These are phyloP conservation scores for Hylyphantes graminicola DNA, from an alignment of 1,140 invertebrate genomes.

Conservation along the genomic window DNA sequence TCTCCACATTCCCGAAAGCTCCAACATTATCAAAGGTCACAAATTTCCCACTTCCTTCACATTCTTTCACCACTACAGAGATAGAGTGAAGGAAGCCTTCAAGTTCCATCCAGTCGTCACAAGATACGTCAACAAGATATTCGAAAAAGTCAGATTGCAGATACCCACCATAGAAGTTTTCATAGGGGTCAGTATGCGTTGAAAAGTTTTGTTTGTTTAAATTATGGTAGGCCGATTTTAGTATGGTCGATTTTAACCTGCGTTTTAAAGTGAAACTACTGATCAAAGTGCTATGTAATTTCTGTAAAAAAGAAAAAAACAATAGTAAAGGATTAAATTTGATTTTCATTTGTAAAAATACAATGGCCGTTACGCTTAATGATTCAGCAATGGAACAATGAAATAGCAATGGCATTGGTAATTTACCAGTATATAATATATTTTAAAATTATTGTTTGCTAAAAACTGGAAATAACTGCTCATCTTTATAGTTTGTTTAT, in stretches of 20 bases:
- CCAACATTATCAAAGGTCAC: slow-evolving; percentile 68
- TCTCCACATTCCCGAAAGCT: slow-evolving; percentile 72
- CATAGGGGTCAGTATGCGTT: neutral
- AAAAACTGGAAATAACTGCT: too few species aligned
- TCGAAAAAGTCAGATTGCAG: slow-evolving; percentile 67
- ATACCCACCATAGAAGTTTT: slow-evolving; percentile 51
- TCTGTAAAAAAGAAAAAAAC: too few species aligned
- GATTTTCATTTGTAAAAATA: too few species aligned
- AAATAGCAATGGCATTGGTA: neutral
- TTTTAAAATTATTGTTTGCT: neutral
- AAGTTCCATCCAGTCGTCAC: too few species aligned
- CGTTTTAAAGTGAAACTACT: neutral
- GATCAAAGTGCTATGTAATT: too few species aligned
- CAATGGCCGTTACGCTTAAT: too few species aligned
- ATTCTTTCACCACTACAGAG: slow-evolving; percentile 49
- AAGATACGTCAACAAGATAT: too few species aligned
- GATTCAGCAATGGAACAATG: neutral
- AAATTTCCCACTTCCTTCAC: slow-evolving; percentile 55
- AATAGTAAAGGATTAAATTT: too few species aligned
- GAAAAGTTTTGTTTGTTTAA: neutral
- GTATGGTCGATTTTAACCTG: too few species aligned
- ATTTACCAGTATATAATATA: neutral
- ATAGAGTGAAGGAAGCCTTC: too few species aligned
- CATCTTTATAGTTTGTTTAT: neutral
- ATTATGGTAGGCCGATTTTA: neutral